These are phyloP conservation scores for Diceros bicornis DNA, from an alignment of 2,797 vertebrate genomes.

Conservation along the genomic window DNA sequence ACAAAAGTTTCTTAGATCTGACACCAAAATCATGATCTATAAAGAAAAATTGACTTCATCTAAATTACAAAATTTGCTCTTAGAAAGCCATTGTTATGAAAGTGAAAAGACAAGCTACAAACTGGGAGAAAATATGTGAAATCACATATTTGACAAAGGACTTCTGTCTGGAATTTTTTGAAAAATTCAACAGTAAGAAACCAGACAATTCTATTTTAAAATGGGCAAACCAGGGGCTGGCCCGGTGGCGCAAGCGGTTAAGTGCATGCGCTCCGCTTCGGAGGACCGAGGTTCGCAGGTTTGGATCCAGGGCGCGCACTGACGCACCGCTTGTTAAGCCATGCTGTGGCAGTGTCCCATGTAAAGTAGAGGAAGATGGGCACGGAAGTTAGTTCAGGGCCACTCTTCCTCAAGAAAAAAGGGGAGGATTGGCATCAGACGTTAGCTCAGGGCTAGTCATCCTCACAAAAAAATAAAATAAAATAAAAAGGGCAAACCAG, in stretches of 20 bases:
- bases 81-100: not conserved
- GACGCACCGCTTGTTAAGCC: too few relatives aligned
- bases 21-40: not conserved
- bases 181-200: constrained; percentile 42
- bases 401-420: too few relatives aligned
- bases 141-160: not conserved
- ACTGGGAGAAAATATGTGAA: not conserved
- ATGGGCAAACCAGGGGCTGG: not conserved
- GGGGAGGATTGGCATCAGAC: too few relatives aligned
- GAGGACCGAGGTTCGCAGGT: too few relatives aligned
- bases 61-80: not conserved
- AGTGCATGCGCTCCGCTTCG: too few relatives aligned
- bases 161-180: not conserved
- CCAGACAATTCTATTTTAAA: constrained; percentile 15
- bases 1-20: not conserved
- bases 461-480: too few relatives aligned
- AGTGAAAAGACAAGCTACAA: not conserved
- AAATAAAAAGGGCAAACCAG: constrained; percentile 25
- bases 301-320: too few relatives aligned
- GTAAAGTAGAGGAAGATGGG: too few relatives aligned
- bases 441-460: too few relatives aligned
- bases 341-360: too few relatives aligned
- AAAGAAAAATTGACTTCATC: not conserved
- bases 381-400: too few relatives aligned
- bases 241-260: too few relatives aligned